phyloP scores from a whole-genome alignment of 2,888 invertebrate genomes.

The Epiblema foenella region DNA sequence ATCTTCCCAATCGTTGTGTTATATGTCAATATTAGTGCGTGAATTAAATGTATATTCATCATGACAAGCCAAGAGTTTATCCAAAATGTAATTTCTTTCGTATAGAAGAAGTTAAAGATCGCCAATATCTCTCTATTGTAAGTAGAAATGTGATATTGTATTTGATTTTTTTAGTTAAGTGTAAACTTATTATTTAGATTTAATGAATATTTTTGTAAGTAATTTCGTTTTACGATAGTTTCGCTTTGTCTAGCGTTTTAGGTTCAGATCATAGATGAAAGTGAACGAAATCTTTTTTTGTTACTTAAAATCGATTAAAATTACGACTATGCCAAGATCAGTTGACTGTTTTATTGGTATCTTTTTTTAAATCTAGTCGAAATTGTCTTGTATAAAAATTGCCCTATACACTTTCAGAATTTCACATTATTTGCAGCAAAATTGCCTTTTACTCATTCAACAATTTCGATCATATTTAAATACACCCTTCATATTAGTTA shows the following conservation, averaged over 20 bases:
- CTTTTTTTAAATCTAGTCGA: conserved; percentile 7
- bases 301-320: conserved; percentile 85
- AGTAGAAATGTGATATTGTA: conserved; percentile 86
- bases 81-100: conserved; percentile 65
- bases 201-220: conserved; percentile 83
- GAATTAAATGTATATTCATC: conserved; percentile 69
- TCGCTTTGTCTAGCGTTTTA: conserved; percentile 80
- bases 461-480: background rate
- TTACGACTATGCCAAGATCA: conserved; percentile 84
- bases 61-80: conserved; percentile 74
- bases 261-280: conserved; percentile 80
- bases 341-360: conserved; percentile 62
- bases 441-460: background rate
- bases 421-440: background rate
- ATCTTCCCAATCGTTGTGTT: conserved; percentile 80
- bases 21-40: conserved; percentile 57
- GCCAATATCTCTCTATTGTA: conserved; percentile 85
- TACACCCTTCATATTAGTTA: background rate
- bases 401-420: no score
- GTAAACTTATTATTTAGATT: conserved; percentile 79
- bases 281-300: conserved; percentile 79
- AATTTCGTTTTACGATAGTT: conserved; percentile 79
- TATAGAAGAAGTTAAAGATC: conserved; percentile 67
- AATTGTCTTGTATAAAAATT: background rate
- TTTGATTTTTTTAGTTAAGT: conserved; percentile 80